Conservation (phyloP, 1,140 invertebrate species). For the Brachionus angularis region DNA sequence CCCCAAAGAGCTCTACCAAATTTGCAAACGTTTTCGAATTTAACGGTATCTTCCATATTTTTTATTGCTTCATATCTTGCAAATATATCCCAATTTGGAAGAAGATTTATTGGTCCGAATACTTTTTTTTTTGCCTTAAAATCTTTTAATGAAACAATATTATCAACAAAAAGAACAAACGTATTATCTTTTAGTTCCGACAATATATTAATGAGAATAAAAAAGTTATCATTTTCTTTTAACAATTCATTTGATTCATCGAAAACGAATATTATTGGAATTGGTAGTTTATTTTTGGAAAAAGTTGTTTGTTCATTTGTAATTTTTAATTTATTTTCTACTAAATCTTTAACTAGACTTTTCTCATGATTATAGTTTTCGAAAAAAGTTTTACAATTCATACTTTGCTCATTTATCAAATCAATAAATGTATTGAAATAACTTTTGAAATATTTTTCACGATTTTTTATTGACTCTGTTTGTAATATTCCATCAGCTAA, state of each 20-base stretch:
- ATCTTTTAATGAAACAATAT: not conserved
- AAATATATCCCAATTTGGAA: slow-evolving; percentile 17
- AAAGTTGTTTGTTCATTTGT: not conserved
- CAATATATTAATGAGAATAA: not conserved
- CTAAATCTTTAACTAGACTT: not conserved
- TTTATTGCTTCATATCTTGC: not conserved
- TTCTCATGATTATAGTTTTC: too few relatives aligned
- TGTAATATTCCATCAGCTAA: not conserved
- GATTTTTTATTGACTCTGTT: not conserved
- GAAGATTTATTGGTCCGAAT: not conserved
- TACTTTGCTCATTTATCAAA: too few relatives aligned
- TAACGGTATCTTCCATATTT: not conserved
- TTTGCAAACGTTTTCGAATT: not conserved
- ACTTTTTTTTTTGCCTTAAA: not conserved
- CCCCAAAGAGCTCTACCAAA: slow-evolving; percentile 16
- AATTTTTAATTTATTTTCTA: too few relatives aligned
- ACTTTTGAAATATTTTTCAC: not conserved
- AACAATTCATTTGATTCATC: not conserved
- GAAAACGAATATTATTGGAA: slow-evolving; percentile 18
- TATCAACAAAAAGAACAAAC: slow-evolving; percentile 15
- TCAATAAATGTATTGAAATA: slow-evolving; percentile 21
- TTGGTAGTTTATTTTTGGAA: not conserved
- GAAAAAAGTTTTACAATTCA: too few relatives aligned
- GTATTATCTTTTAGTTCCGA: not conserved
- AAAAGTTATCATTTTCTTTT: slow-evolving; percentile 4